Base-by-base conservation (phyloP, 2,888 invertebrate genomes). In the Drosophila bunnanda region DNA sequence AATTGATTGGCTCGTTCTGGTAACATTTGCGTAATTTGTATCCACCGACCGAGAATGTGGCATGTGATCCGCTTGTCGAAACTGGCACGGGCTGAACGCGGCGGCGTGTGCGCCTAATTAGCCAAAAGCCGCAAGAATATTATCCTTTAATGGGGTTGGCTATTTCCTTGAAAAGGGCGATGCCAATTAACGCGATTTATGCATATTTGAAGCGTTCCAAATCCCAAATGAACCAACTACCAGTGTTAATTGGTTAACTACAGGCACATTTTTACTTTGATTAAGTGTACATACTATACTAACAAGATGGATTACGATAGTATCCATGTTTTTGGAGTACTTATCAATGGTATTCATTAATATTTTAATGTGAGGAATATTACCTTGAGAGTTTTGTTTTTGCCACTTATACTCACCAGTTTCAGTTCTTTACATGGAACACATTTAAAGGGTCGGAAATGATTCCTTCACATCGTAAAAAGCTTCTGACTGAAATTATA, bases 11-110 rank as follows among this genome's bases (percentile, higher is more conserved):
- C 46, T 36, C 15, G 32, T 15, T 7, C 12, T 17, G 59, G 38
- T 59, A 59, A 59, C 73, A 72, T 84, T 84, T 84, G 71, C 61
- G 65, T 83, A 64, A 78, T 76, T 88, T 84, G 78, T 84, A 84
- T 85, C 75, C 76, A 68, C 64, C 77, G 75, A 58, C 75, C 75
- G 70, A 76, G 68, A 69, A 74, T 66, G 54, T 55, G 54, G 39
- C 75, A 10, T 75, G 22, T 76, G 88, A 85, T 73, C 83, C 76
- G 85, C 82, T 84, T 82, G 76, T 61, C 70, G 71, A 65, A 48
- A 20, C 28, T 30, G 48, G 8, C 48, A 52, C 25, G 22, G 54
- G 74, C 60, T 25, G 36, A 53, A 59, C 15, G 55, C 32, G 50
- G 41, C 38, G 69, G 75, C 73, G 72, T 75, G 80, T 71, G 77